These are phyloP conservation scores for Heterodera carotae DNA, from an alignment of 1,140 invertebrate species.

Conservation along the genomic window DNA sequence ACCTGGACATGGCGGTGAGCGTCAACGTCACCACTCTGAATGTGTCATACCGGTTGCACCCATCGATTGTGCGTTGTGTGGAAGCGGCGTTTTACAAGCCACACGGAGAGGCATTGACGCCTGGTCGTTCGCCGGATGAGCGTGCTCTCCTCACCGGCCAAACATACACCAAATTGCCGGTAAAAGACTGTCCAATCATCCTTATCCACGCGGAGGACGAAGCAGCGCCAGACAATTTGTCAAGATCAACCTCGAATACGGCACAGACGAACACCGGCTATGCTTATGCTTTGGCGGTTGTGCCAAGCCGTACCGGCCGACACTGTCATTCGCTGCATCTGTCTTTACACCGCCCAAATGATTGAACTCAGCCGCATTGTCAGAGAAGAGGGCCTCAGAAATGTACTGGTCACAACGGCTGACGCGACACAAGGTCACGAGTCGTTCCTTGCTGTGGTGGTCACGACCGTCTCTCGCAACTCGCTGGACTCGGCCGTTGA, in stretches of 20 bases:
- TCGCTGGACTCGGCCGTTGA: no score
- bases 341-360: not conserved
- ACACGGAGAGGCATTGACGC: not conserved
- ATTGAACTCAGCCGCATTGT: no score
- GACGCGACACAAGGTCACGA: no score
- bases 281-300: not conserved
- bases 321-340: constrained; percentile 3
- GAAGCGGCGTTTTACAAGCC: not conserved
- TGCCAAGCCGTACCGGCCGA: not conserved
- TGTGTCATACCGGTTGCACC: not conserved
- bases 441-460: no score
- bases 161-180: not conserved
- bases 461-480: no score
- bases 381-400: no score
- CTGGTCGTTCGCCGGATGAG: not conserved
- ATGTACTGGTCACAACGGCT: no score
- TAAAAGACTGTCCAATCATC: not conserved
- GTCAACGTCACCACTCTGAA: not conserved
- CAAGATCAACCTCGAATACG: not conserved
- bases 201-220: not conserved
- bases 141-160: not conserved
- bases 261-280: constrained; percentile 5
- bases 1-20: not conserved
- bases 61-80: not conserved
- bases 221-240: not conserved